These are phyloP conservation scores for Torymus tubicola DNA, from an alignment of 2,888 invertebrate species.

Conservation along the genomic window DNA sequence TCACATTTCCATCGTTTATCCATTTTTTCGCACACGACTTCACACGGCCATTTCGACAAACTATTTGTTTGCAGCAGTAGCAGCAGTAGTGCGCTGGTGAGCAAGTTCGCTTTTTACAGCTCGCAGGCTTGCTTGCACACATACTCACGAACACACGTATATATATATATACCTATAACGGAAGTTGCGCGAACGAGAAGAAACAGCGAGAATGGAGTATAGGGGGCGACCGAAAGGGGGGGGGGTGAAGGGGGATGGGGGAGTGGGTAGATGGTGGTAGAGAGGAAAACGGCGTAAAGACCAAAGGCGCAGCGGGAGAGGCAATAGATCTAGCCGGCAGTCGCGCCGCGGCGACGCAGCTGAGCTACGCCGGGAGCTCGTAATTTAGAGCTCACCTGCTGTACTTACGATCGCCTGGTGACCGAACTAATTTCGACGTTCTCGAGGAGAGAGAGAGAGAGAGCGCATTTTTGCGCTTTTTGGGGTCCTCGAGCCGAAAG, in stretches of 20 bases:
- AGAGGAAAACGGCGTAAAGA: conserved; percentile 34
- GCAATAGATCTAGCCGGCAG: conserved; percentile 65
- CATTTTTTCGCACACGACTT: conserved; percentile 3
- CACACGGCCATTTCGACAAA: background rate
- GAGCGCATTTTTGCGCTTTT: conserved; percentile 27
- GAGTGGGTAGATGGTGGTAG: too few relatives aligned
- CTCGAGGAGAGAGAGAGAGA: too few relatives aligned
- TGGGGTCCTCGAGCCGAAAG: background rate
- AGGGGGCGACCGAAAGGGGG: background rate
- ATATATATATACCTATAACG: too few relatives aligned
- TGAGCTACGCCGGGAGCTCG: conserved; percentile 53
- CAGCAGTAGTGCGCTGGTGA: too few relatives aligned
- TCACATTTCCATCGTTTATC: conserved; percentile 31
- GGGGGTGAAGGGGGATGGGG: too few relatives aligned
- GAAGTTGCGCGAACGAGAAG: background rate
- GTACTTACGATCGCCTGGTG: conserved; percentile 42
- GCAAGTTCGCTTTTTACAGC: conserved; percentile 33
- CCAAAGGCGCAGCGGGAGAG: conserved; percentile 53
- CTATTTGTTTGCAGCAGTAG: conserved; percentile 42
- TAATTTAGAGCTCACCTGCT: conserved; percentile 59
- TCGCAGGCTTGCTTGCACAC: too few relatives aligned
- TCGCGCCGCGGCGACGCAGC: conserved; percentile 49
- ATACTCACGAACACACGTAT: background rate
- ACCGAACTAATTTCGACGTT: conserved; percentile 49
- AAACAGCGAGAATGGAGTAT: background rate